These are phyloP conservation scores for Catocala sponsa DNA, from an alignment of 2,888 invertebrate species.

Conservation along the genomic window DNA sequence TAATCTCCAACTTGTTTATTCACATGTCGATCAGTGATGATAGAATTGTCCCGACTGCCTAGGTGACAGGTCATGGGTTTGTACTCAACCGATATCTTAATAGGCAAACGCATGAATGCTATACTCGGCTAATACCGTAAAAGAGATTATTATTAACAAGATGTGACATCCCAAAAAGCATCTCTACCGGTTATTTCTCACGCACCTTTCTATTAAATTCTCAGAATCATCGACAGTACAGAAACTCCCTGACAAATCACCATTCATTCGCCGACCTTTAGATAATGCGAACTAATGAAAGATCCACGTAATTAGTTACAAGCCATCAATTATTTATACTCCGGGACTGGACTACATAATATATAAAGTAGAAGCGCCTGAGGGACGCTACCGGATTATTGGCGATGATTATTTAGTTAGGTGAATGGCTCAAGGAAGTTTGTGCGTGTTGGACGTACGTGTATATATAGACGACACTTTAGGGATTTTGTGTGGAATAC, in stretches of 20 bases:
- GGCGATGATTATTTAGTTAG: constrained; percentile 43
- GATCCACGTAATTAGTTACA: constrained; percentile 69
- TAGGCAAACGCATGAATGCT: too few species aligned
- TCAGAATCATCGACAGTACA: constrained; percentile 33
- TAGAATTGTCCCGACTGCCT: too few species aligned
- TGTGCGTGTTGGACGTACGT: constrained; percentile 9
- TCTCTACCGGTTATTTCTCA: background rate
- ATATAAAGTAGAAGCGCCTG: constrained; percentile 45
- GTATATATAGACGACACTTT: background rate
- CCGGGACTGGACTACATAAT: constrained; percentile 49
- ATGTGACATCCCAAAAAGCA: too few species aligned
- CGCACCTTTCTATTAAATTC: background rate
- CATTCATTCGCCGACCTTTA: constrained; percentile 48
- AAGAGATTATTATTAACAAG: too few species aligned
- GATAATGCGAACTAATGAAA: constrained; percentile 65
- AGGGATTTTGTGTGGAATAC: too few species aligned
- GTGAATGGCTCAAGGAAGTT: constrained; percentile 18
- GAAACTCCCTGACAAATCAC: constrained; percentile 44
- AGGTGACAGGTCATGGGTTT: too few species aligned
- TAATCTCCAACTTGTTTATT: too few species aligned
- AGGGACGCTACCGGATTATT: constrained; percentile 45
- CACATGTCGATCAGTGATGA: too few species aligned
- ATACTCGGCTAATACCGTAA: too few species aligned
- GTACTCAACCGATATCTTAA: too few species aligned
- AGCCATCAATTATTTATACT: constrained; percentile 73